phyloP scores from a whole-genome alignment of 2,888 invertebrate genomes.

The Onthophagus sagittarius region DNA sequence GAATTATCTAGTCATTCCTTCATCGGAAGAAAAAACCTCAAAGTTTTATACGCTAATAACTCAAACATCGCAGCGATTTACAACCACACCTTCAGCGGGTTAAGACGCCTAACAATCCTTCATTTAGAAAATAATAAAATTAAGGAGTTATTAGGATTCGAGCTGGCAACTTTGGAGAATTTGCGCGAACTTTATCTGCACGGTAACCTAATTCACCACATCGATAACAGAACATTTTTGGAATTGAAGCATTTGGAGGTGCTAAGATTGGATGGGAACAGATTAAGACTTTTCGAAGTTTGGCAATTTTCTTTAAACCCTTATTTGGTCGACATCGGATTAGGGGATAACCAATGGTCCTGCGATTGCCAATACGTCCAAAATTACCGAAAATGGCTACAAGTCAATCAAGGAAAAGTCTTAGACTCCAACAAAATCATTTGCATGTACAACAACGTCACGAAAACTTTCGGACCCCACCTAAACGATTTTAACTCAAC shows the following conservation, averaged over 20 bases:
- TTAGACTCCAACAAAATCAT: constrained; percentile 72
- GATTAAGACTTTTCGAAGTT: constrained; percentile 75
- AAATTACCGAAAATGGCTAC: constrained; percentile 75
- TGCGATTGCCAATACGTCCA: constrained; percentile 85
- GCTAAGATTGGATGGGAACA: constrained; percentile 79
- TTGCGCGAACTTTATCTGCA: constrained; percentile 84
- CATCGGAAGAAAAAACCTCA: constrained; percentile 85
- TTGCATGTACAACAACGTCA: constrained; percentile 71
- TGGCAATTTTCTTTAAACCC: constrained; percentile 83
- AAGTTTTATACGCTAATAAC: constrained; percentile 82
- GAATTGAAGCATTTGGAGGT: constrained; percentile 79
- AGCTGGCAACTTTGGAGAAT: constrained; percentile 76
- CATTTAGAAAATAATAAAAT: constrained; percentile 87
- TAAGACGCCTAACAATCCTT: constrained; percentile 72
- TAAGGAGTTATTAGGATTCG: constrained; percentile 73
- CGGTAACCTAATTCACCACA: constrained; percentile 75
- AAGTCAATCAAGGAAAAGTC: constrained; percentile 74
- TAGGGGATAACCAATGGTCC: constrained; percentile 84
- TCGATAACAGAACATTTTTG: constrained; percentile 82
- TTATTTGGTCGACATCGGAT: constrained; percentile 79
- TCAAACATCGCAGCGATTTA: constrained; percentile 80
- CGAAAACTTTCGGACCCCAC: constrained; percentile 64
- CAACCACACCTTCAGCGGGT: constrained; percentile 87
- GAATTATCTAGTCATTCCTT: constrained; percentile 86
- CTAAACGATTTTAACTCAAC: constrained; percentile 76